Percentiles rank a stretch among this genome's conserved stretches.
phyloP scores from a whole-genome alignment of 2,888 invertebrate genomes.

The Hydraecia micacea region DNA sequence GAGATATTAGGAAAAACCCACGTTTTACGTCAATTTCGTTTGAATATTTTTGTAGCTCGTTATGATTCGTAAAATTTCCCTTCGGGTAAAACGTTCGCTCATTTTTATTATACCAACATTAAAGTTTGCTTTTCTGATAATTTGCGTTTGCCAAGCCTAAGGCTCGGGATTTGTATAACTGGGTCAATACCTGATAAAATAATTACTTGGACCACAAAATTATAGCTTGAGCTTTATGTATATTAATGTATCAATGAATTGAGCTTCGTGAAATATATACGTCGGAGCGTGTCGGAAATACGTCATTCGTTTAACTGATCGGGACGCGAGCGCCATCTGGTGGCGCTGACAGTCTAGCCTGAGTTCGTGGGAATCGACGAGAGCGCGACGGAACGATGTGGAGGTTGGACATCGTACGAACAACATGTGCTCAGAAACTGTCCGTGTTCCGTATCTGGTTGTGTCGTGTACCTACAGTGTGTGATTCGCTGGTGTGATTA shows the following conservation, averaged over 20 bases:
- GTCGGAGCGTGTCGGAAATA: no score
- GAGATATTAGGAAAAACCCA: slow-evolving; percentile 12
- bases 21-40: slow-evolving; percentile 17
- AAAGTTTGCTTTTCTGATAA: slow-evolving; percentile 39
- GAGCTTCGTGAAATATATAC: background rate
- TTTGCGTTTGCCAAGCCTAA: slow-evolving; percentile 21
- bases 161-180: slow-evolving; percentile 12
- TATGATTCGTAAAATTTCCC: slow-evolving; percentile 40
- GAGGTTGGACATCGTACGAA: no score
- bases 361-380: no score
- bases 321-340: no score
- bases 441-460: no score
- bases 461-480: no score
- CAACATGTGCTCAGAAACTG: no score
- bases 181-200: slow-evolving; percentile 15
- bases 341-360: no score
- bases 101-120: slow-evolving; percentile 40
- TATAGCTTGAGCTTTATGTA: background rate
- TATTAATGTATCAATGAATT: background rate
- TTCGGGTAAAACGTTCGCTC: slow-evolving; percentile 19
- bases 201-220: background rate
- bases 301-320: no score
- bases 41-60: slow-evolving; percentile 41
- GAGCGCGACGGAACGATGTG: no score
- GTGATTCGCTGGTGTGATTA: no score